These are phyloP conservation scores for Canis aureus DNA, from an alignment of 2,113 vertebrate genomes.

Conservation along the genomic window DNA sequence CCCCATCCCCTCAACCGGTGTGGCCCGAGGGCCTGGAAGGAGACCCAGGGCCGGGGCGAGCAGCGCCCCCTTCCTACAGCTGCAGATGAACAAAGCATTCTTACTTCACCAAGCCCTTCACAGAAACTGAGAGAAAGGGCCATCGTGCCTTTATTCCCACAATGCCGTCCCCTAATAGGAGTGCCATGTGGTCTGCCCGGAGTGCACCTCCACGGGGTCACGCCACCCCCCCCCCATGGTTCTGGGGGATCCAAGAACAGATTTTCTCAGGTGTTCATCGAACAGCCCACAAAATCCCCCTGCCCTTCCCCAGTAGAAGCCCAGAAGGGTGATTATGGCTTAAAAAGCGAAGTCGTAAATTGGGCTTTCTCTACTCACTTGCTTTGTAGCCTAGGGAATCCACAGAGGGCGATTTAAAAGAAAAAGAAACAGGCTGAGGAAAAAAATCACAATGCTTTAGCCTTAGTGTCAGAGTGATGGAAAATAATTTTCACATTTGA, in stretches of 20 bases:
- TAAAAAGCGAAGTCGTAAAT: slow-evolving; percentile 80
- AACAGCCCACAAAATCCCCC: slow-evolving; percentile 5
- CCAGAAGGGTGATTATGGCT: slow-evolving; percentile 71
- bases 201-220: not conserved
- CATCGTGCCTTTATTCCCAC: not conserved
- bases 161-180: not conserved
- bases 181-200: rapidly evolving
- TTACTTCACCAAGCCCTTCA: not conserved
- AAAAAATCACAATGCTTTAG: slow-evolving; percentile 49
- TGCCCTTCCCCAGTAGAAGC: slow-evolving; percentile 54
- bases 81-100: not conserved
- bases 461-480: slow-evolving; percentile 77
- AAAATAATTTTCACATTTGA: slow-evolving; percentile 82
- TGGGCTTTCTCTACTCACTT: slow-evolving; percentile 33
- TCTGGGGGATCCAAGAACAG: not conserved
- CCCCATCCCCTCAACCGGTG: too few relatives aligned
- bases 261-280: slow-evolving; percentile 60
- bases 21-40: not conserved
- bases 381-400: slow-evolving; percentile 64
- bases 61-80: not conserved
- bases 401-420: slow-evolving; percentile 73
- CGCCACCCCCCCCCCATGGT: not conserved
- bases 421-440: slow-evolving; percentile 68
- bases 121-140: not conserved
- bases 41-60: not conserved